Base-by-base conservation (phyloP, 2,797 vertebrate genomes). In the Amblyraja radiata region DNA sequence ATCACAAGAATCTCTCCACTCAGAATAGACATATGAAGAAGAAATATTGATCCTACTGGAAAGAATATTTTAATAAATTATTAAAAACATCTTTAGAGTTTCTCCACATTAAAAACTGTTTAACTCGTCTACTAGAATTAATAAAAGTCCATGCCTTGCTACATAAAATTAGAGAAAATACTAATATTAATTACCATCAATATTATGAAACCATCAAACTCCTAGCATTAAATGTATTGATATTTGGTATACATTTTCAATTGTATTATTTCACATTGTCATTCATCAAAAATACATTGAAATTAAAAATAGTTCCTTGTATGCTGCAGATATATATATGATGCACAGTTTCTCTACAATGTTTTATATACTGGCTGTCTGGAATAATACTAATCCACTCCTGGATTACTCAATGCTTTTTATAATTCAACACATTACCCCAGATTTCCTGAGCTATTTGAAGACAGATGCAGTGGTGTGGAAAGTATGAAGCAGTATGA, bases 371-470 rank as follows among this genome's bases (percentile, higher is more conserved):
- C 90, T 71, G 46, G 71, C 90, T 58, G 90, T 58, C 23, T 92
- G 90, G 71, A 74, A 58, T 92, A 74, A 92, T 46, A 39, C 90
- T 46, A 92, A 92, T 6, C 39, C 68, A 54, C 36, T 28, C 14
- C 39, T 92, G 90, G 71, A 92, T 74, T 92, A 92, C 23, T 76
- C 90, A 92, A 92, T 76, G 73, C 36, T 8, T 14, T 92, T 92
- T 71, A 92, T 71, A 46, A 58, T 92, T 92, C 71, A 58, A 74
- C 71, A 16, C 9, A 39, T 92, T 76, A 92, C 90, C 11, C 28
- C 90, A 46, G 90, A 92, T 92, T 92, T 92, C 90, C 90, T 92
- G 36, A 92, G 6, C n/a, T 71, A 93, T 81, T 32, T 65, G 63
- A 39, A 93, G 80, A 81, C 93, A 14, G 77, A 93, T 36, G 77